phyloP scores from a whole-genome alignment of 2,113 vertebrate species.

The Sturnus vulgaris region DNA sequence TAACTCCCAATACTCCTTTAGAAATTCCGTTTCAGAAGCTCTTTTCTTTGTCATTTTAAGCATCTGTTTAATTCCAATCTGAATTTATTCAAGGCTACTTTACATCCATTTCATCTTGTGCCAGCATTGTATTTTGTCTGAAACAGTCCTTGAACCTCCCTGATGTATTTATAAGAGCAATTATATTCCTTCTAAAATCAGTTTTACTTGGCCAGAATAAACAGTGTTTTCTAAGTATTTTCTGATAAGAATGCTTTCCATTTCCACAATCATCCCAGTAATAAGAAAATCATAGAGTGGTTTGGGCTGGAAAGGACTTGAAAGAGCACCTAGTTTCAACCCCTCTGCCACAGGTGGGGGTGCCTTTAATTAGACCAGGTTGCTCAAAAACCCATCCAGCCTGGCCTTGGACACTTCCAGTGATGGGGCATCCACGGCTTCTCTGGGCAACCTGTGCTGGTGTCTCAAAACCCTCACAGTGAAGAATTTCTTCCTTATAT shows the following conservation, averaged over 20 bases:
- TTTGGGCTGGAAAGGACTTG: neutral
- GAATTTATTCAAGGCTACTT: neutral
- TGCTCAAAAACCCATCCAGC: neutral
- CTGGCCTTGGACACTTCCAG: neutral
- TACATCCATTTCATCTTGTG: neutral
- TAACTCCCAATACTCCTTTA: neutral
- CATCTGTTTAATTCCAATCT: neutral
- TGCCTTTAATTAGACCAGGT: neutral
- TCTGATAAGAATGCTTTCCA: neutral
- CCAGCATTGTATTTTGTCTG: neutral
- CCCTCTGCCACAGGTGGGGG: neutral
- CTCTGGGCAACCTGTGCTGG: neutral
- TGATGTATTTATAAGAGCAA: neutral
- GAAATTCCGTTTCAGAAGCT: neutral
- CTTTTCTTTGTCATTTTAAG: neutral
- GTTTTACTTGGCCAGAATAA: neutral
- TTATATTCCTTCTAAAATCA: neutral
- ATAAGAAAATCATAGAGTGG: neutral
- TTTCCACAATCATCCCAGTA: neutral
- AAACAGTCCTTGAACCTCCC: neutral
- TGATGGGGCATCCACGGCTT: neutral
- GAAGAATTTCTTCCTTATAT: neutral
- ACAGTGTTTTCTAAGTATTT: neutral
- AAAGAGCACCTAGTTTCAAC: neutral
- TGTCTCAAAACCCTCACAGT: neutral